Percentiles rank a stretch among this genome's conserved stretches.
phyloP scores from a whole-genome alignment of 2,888 invertebrate genomes.

The Leptogaster cylindrica region DNA sequence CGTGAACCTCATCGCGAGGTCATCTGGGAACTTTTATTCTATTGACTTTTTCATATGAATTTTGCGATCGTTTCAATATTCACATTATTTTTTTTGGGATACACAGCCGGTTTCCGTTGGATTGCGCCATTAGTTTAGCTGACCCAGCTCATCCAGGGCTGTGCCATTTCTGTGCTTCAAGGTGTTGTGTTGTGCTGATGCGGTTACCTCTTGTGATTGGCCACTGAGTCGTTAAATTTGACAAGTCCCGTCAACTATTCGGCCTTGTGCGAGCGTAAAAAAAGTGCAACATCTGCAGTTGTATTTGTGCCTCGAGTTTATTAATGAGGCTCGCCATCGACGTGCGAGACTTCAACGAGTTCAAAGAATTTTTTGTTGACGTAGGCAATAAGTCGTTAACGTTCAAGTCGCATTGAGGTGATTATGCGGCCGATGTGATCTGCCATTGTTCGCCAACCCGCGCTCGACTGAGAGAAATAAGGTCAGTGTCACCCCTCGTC shows the following conservation, averaged over 20 bases:
- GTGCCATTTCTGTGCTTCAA: slow-evolving; percentile 2
- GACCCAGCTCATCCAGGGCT: not conserved
- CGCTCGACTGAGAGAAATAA: too few relatives aligned
- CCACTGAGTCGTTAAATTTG: slow-evolving; percentile 1
- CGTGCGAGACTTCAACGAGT: too few relatives aligned
- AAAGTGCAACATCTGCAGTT: slow-evolving; percentile 4
- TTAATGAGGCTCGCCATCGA: slow-evolving; percentile 2
- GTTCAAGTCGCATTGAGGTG: too few relatives aligned
- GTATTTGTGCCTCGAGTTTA: not conserved
- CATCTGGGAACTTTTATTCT: slow-evolving; percentile 1
- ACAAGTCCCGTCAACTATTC: too few relatives aligned
- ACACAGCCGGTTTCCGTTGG: not conserved
- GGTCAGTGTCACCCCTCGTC: too few relatives aligned
- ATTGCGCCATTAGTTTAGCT: not conserved
- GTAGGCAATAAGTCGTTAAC: not conserved
- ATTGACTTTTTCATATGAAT: not conserved
- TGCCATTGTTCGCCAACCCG: too few relatives aligned
- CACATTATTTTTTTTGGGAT: not conserved
- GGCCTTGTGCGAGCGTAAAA: not conserved
- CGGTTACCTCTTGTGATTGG: not conserved
- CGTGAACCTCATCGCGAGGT: slow-evolving; percentile 5
- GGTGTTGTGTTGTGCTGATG: not conserved
- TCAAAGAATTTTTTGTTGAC: too few relatives aligned
- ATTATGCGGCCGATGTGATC: too few relatives aligned
- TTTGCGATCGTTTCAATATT: not conserved